Conservation (phyloP, 2,113 vertebrate genomes). For the Rhombomys opimus region DNA sequence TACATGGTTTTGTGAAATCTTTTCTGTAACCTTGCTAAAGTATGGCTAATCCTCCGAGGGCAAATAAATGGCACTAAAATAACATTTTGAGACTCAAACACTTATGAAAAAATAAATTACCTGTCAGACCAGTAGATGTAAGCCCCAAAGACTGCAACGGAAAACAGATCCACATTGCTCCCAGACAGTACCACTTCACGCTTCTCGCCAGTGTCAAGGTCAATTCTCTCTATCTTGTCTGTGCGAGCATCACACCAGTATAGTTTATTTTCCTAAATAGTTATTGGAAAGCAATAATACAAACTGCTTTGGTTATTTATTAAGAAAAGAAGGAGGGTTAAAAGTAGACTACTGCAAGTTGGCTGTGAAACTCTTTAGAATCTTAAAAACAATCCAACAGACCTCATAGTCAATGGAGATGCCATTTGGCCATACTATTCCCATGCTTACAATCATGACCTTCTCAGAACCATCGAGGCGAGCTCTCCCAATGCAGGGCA, state of each 20-base stretch:
- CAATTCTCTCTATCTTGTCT: constrained; percentile 99
- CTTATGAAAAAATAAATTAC: constrained; percentile 97
- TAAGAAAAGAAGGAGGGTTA: constrained; percentile 75
- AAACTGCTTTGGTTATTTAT: constrained; percentile 81
- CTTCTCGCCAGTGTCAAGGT: constrained; percentile 98
- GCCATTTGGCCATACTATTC: constrained; percentile 96
- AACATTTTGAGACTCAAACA: constrained; percentile 87
- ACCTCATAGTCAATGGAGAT: constrained; percentile 99
- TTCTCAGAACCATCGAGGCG: constrained; percentile 96
- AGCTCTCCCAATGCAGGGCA: constrained; percentile 95
- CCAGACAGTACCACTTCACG: constrained; percentile 98
- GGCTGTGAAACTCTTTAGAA: constrained; percentile 28
- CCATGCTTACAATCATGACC: constrained; percentile 94
- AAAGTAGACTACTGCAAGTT: constrained; percentile 70
- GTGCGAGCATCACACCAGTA: constrained; percentile 99
- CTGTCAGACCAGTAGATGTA: constrained; percentile 99
- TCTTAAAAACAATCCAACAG: constrained; percentile 69
- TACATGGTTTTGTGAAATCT: constrained; percentile 78
- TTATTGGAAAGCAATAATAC: constrained; percentile 90
- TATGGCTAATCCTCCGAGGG: constrained; percentile 88
- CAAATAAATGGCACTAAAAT: constrained; percentile 87
- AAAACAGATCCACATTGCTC: constrained; percentile 99
- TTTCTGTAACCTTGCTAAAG: constrained; percentile 84
- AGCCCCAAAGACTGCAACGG: constrained; percentile 97
- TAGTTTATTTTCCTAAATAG: constrained; percentile 98